phyloP scores from a whole-genome alignment of 2,888 invertebrate genomes.

The Parnassius glacialis region DNA sequence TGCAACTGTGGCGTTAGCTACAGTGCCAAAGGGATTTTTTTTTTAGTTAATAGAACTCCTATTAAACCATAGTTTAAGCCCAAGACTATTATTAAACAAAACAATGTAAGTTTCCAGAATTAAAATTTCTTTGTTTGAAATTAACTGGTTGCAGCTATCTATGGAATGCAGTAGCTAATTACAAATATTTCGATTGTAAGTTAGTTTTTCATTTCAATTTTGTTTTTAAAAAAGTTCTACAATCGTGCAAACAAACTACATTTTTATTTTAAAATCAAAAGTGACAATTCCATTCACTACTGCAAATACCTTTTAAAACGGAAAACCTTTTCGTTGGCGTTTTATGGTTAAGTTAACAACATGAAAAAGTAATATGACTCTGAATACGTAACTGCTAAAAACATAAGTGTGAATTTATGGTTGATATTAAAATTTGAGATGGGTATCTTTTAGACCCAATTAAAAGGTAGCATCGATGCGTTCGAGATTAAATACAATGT shows the following conservation, averaged over 20 bases:
- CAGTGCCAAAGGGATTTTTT: no score
- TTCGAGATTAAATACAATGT: neutral
- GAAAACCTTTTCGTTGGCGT: slow-evolving; percentile 18
- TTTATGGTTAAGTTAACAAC: slow-evolving; percentile 26
- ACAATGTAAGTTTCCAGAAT: no score
- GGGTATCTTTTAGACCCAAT: slow-evolving; percentile 14
- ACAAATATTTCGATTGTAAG: no score
- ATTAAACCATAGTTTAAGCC: no score
- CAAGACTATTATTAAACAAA: no score
- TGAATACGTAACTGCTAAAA: slow-evolving; percentile 21
- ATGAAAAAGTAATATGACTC: slow-evolving; percentile 27
- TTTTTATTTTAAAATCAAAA: neutral
- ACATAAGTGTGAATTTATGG: slow-evolving; percentile 25
- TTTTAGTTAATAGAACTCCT: no score
- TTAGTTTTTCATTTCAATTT: no score
- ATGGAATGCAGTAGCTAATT: no score
- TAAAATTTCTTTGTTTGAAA: no score
- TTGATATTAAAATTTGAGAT: slow-evolving; percentile 17
- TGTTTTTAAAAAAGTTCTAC: no score
- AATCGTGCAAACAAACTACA: neutral
- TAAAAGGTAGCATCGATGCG: slow-evolving; percentile 8
- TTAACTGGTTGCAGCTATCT: no score
- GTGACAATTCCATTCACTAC: slow-evolving; percentile 20
- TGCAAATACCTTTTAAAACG: slow-evolving; percentile 26
- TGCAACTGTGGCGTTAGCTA: no score